Evolutionary conservation across 2,113 vertebrate species (phyloP).

Genomic region (Setophaga coronata): DNA sequence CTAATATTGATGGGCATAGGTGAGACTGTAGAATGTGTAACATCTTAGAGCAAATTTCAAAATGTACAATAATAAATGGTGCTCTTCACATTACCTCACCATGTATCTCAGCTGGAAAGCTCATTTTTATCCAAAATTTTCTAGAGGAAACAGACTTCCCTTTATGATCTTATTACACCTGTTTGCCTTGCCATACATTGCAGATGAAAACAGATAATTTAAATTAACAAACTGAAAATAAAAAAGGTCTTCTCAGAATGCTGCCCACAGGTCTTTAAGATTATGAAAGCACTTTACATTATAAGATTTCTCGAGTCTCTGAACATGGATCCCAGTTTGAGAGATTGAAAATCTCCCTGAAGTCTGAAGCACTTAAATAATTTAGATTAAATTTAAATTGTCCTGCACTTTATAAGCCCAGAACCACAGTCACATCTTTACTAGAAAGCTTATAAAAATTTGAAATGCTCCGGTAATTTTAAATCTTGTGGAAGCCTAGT

Average conservation of each 20-base stretch:
- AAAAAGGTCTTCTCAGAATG: constrained; percentile 3
- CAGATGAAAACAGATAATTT: constrained; percentile 65
- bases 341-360: constrained; percentile 69
- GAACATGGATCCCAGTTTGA: constrained; percentile 54
- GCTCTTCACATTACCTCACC: neutral
- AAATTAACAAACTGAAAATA: constrained; percentile 65
- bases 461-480: constrained; percentile 79
- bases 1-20: neutral
- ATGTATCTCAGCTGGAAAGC: neutral
- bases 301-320: constrained; percentile 46
- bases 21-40: neutral
- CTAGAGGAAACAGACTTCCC: neutral
- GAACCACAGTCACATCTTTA: constrained; percentile 68
- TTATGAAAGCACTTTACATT: constrained; percentile 46
- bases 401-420: constrained; percentile 68
- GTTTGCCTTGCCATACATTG: neutral
- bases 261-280: constrained; percentile 39
- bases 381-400: constrained; percentile 79
- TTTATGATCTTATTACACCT: neutral
- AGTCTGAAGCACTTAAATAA: constrained; percentile 75
- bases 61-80: neutral
- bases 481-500: constrained; percentile 74
- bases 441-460: constrained; percentile 79
- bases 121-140: neutral
- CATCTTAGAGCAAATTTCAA: neutral